Conservation (phyloP, 1,140 invertebrate genomes). For the Leptinotarsa lineolata region DNA sequence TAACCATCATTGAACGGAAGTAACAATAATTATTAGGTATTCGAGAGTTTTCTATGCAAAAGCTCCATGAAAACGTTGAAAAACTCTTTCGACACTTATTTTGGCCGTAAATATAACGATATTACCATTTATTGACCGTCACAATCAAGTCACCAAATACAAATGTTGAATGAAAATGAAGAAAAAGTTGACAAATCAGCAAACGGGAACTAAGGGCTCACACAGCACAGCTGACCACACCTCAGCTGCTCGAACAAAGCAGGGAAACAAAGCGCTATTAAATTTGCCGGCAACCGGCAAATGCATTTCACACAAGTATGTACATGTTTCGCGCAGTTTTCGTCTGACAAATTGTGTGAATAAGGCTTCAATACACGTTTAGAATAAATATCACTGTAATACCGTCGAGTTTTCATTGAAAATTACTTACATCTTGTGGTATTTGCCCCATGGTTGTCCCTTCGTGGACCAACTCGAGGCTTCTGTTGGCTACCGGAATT, state of each 20-base stretch:
- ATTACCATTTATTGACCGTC: too few species aligned
- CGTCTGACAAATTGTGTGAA: too few species aligned
- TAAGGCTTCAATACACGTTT: too few species aligned
- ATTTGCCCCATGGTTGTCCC: conserved; percentile 63
- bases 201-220: not conserved
- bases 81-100: too few species aligned
- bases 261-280: conserved; percentile 17
- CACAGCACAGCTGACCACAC: conserved; percentile 15
- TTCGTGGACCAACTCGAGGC: conserved; percentile 55
- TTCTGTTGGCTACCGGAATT: conserved; percentile 61
- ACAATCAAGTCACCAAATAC: too few species aligned
- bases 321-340: not conserved
- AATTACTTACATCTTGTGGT: conserved; percentile 60
- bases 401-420: not conserved
- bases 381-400: too few species aligned
- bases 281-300: not conserved
- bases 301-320: not conserved
- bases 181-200: not conserved
- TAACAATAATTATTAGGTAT: too few species aligned
- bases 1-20: too few species aligned
- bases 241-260: conserved; percentile 22
- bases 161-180: too few species aligned
- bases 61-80: too few species aligned
- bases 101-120: too few species aligned
- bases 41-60: too few species aligned